Conservation (phyloP, 2,797 vertebrate genomes). For the Siniperca scherzeri region DNA sequence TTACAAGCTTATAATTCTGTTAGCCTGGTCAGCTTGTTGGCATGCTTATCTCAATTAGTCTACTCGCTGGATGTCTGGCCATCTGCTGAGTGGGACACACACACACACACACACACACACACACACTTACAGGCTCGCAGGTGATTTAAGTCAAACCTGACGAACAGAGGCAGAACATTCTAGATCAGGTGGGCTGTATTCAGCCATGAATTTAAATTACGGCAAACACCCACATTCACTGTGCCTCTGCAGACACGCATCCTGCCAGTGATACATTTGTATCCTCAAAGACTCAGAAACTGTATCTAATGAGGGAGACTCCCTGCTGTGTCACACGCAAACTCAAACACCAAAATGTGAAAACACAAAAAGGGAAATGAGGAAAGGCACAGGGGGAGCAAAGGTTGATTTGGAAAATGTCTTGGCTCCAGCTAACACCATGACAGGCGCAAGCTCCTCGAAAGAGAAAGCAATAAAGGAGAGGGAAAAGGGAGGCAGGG, state of each 20-base stretch:
- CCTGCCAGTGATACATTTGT: conserved; percentile 56
- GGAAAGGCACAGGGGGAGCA: conserved; percentile 40
- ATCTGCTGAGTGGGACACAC: conserved; percentile 77
- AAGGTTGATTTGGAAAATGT: conserved; percentile 55
- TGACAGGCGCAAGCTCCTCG: conserved; percentile 39
- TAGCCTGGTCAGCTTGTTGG: conserved; percentile 81
- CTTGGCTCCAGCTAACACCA: conserved; percentile 27
- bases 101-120: conserved; percentile 33
- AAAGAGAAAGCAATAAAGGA: conserved; percentile 43
- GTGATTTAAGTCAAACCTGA: conserved; percentile 71
- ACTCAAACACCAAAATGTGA: conserved; percentile 62
- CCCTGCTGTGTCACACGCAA: conserved; percentile 68
- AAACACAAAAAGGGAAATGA: conserved; percentile 35
- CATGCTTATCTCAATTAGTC: conserved; percentile 83
- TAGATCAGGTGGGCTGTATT: conserved; percentile 71
- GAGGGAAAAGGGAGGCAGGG: background rate
- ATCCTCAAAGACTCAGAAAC: conserved; percentile 65
- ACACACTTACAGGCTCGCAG: conserved; percentile 43
- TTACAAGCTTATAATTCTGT: conserved; percentile 80
- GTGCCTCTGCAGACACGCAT: conserved; percentile 66
- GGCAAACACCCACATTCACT: conserved; percentile 69
- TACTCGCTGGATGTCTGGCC: conserved; percentile 80
- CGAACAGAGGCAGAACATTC: conserved; percentile 74
- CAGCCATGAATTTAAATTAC: conserved; percentile 76
- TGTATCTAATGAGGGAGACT: conserved; percentile 70